A percentile compares a stretch with the other conserved stretches of the same genome.
These are phyloP conservation scores for Drosophila suzukii DNA, from an alignment of 1,140 invertebrate species.

Conservation along the genomic window DNA sequence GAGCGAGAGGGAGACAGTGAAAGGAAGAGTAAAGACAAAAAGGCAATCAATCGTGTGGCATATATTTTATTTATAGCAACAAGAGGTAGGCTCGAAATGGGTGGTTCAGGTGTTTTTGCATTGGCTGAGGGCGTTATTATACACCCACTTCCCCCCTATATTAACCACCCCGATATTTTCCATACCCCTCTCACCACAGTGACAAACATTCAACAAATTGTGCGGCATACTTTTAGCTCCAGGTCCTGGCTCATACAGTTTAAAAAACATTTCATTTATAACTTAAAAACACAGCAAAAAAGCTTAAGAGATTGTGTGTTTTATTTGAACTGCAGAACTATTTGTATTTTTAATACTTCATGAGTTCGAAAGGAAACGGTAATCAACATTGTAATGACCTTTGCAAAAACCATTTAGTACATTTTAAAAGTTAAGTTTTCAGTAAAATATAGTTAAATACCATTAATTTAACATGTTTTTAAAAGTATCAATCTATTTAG, in stretches of 20 bases:
- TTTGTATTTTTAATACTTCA: too few species aligned
- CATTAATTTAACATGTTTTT: too few species aligned
- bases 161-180: neutral
- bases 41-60: slow-evolving; percentile 71
- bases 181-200: slow-evolving; percentile 8
- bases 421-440: too few species aligned
- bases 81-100: slow-evolving; percentile 53
- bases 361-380: too few species aligned
- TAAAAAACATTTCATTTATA: neutral
- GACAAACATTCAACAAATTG: slow-evolving; percentile 46
- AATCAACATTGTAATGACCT: too few species aligned
- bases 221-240: slow-evolving; percentile 62
- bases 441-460: too few species aligned
- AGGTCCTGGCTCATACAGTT: slow-evolving; percentile 12
- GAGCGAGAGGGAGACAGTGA: too few species aligned
- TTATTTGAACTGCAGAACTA: too few species aligned
- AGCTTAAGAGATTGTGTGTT: too few species aligned
- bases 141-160: neutral
- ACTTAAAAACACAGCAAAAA: too few species aligned
- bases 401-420: too few species aligned
- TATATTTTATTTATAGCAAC: slow-evolving; percentile 79
- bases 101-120: slow-evolving; percentile 31
- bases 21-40: slow-evolving; percentile 32
- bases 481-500: too few species aligned
- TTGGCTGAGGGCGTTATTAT: slow-evolving; percentile 2